Evolutionary conservation across 1,140 invertebrate species (phyloP).

Genomic region (Pseudomyrmex dendroicus): DNA sequence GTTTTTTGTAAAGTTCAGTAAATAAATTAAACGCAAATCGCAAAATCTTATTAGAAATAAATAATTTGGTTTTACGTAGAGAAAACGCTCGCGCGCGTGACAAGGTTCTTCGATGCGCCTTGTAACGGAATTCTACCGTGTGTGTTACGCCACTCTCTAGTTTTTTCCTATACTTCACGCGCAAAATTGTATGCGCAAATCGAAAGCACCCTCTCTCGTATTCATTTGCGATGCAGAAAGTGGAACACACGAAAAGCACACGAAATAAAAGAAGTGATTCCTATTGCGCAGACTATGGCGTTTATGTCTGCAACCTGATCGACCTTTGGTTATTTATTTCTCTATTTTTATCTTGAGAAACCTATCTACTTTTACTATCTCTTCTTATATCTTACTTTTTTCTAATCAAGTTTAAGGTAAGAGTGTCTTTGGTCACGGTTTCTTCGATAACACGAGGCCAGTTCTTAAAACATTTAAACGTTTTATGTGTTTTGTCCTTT

Average conservation of each 20-base stretch:
- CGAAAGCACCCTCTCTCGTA: conserved; percentile 32
- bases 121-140: conserved; percentile 14
- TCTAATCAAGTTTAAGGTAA: too few relatives aligned
- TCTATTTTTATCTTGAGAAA: too few relatives aligned
- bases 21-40: neutral
- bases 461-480: too few relatives aligned
- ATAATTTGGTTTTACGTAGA: conserved; percentile 31
- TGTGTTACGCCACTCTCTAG: conserved; percentile 22
- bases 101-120: conserved; percentile 33
- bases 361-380: too few relatives aligned
- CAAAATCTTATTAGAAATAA: conserved; percentile 10
- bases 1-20: too few relatives aligned
- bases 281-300: conserved; percentile 12
- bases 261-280: conserved; percentile 39
- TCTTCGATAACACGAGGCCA: too few relatives aligned
- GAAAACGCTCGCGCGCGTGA: conserved; percentile 11
- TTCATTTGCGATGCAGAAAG: conserved; percentile 51
- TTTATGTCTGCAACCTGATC: neutral
- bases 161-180: conserved; percentile 13
- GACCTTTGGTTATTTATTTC: too few relatives aligned
- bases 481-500: too few relatives aligned
- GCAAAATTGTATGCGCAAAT: conserved; percentile 37
- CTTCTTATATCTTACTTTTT: too few relatives aligned
- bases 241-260: conserved; percentile 24
- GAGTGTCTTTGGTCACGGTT: too few relatives aligned